Conservation (phyloP, 2,797 vertebrate species). For the Orestias chungarensis region DNA sequence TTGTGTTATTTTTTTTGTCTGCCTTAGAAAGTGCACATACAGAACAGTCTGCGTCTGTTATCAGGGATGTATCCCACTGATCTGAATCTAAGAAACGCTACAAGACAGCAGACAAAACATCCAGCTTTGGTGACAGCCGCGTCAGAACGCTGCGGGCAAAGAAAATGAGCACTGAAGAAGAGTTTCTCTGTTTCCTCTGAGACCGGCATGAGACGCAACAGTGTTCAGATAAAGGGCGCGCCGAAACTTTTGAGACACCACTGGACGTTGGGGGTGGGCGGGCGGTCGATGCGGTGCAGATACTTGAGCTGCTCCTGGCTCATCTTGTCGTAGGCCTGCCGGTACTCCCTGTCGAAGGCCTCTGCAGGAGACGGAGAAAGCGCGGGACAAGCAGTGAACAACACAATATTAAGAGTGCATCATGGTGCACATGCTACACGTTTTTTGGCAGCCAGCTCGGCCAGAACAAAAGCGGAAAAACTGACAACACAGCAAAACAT, state of each 20-base stretch:
- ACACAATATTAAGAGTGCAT: too few relatives aligned
- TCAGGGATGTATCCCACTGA: conserved; percentile 12
- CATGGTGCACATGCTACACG: too few relatives aligned
- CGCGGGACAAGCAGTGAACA: too few relatives aligned
- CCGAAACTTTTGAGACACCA: conserved; percentile 94
- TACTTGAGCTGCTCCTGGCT: conserved; percentile 85
- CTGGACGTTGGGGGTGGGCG: conserved; percentile 84
- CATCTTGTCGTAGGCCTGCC: conserved; percentile 84
- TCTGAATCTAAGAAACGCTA: neutral
- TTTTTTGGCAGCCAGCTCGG: too few relatives aligned
- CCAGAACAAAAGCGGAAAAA: too few relatives aligned
- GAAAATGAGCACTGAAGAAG: too few relatives aligned
- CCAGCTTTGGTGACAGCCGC: conserved; percentile 48
- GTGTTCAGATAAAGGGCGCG: conserved; percentile 85
- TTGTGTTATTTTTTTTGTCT: conserved; percentile 13
- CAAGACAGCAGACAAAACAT: conserved; percentile 28
- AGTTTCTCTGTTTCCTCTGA: too few relatives aligned
- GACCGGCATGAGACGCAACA: neutral
- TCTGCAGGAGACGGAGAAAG: conserved; percentile 76
- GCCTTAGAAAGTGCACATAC: conserved; percentile 75
- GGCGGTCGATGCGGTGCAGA: conserved; percentile 85
- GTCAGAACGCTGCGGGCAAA: conserved; percentile 46
- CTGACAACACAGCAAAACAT: too few relatives aligned
- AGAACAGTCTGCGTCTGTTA: conserved; percentile 39
- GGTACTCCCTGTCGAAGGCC: conserved; percentile 95